A percentile compares a stretch with the other conserved stretches of the same genome.
Conservation (phyloP, 2,888 invertebrate species). For the Calameuta filiformis region DNA sequence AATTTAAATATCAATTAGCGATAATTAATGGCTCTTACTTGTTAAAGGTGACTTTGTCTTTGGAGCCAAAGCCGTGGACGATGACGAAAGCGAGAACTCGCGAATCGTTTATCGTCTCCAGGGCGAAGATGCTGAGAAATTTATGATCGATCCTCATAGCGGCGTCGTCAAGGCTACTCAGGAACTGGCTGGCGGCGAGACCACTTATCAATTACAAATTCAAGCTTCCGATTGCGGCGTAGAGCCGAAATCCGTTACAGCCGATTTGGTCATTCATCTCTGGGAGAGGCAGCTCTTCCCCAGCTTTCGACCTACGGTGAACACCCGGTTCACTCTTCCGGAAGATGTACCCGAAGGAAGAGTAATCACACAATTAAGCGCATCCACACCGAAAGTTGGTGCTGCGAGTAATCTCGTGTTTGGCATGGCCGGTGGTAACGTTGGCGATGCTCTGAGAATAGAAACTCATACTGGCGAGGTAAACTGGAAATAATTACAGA, state of each 20-base stretch:
- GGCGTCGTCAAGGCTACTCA: conserved; percentile 88
- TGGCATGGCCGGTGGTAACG: conserved; percentile 93
- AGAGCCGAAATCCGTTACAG: conserved; percentile 76
- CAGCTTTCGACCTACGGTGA: conserved; percentile 76
- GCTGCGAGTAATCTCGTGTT: conserved; percentile 78
- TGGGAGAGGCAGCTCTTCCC: conserved; percentile 85
- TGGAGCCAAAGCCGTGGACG: conserved; percentile 88
- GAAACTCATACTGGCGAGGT: conserved; percentile 81
- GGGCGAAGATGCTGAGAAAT: conserved; percentile 82
- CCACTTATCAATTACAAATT: conserved; percentile 78
- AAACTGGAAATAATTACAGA: not conserved
- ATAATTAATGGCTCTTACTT: conserved; percentile 13
- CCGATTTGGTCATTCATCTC: conserved; percentile 81
- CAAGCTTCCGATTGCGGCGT: conserved; percentile 85
- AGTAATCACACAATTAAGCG: conserved; percentile 80
- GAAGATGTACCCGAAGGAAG: conserved; percentile 85
- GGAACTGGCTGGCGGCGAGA: conserved; percentile 73
- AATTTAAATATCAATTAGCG: not conserved
- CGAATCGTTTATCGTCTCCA: conserved; percentile 82
- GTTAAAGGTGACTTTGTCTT: conserved; percentile 81
- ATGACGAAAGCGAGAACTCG: conserved; percentile 85
- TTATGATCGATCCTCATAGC: conserved; percentile 81
- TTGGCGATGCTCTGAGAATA: conserved; percentile 86
- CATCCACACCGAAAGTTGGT: conserved; percentile 84
- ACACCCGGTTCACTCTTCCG: conserved; percentile 79